A percentile compares a stretch with the other conserved stretches of the same genome.
Conservation (phyloP, 2,797 vertebrate species). For the Gobio occitaniae region DNA sequence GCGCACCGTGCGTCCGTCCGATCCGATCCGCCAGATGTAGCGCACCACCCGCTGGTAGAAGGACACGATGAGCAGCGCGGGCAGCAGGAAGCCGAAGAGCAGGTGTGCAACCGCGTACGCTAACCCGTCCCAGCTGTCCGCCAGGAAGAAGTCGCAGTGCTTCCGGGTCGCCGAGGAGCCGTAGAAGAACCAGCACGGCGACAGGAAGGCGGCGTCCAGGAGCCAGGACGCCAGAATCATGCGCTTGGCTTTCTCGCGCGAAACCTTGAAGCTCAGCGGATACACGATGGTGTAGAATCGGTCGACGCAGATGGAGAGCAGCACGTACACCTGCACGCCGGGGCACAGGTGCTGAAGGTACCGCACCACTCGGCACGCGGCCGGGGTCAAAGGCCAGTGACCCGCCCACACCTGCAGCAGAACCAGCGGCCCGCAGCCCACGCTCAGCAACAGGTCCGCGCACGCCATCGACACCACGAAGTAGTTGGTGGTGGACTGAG, state of each 20-base stretch:
- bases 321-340: conserved; percentile 88
- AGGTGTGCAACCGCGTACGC: conserved; percentile 81
- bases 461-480: conserved; percentile 95
- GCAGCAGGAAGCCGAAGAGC: conserved; percentile 84
- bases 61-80: conserved; percentile 80
- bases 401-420: conserved; percentile 85
- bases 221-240: conserved; percentile 92
- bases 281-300: conserved; percentile 93
- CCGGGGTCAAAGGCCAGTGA: conserved; percentile 81
- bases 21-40: conserved; percentile 93
- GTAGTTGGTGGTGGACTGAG: conserved; percentile 97
- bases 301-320: conserved; percentile 90
- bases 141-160: conserved; percentile 90
- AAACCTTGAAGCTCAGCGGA: conserved; percentile 94
- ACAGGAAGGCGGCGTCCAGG: conserved; percentile 80
- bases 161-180: conserved; percentile 65
- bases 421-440: conserved; percentile 83
- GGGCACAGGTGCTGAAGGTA: conserved; percentile 91
- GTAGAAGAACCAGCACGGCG: conserved; percentile 86
- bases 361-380: conserved; percentile 82
- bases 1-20: conserved; percentile 86
- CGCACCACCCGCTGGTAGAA: conserved; percentile 93
- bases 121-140: conserved; percentile 82
- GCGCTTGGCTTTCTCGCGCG: conserved; percentile 92
- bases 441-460: conserved; percentile 87